Conservation (phyloP, 2,113 vertebrate species). For the Hassar affinis region DNA sequence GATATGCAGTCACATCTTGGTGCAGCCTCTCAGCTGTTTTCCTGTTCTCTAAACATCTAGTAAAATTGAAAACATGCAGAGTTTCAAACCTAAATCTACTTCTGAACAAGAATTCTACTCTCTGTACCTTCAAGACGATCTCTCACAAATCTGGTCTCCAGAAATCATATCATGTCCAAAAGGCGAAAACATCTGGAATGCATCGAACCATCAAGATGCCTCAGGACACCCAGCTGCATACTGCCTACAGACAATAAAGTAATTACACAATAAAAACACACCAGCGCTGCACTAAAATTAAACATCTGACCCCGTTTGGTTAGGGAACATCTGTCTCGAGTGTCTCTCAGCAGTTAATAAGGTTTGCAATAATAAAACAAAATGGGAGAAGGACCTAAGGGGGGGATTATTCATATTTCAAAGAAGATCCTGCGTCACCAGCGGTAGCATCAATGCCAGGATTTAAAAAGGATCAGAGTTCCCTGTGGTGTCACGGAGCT, state of each 20-base stretch:
- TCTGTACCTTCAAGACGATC: neutral
- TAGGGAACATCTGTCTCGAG: constrained; percentile 1
- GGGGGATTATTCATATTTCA: constrained; percentile 30
- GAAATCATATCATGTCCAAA: neutral
- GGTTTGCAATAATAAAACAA: constrained; percentile 29
- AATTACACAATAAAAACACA: neutral
- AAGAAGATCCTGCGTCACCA: constrained; percentile 47
- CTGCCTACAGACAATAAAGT: neutral
- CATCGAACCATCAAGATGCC: neutral
- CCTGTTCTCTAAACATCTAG: neutral
- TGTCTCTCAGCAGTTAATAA: constrained; percentile 32
- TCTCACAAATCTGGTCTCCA: neutral
- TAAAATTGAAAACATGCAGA: neutral
- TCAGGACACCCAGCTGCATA: neutral
- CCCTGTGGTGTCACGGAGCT: constrained; percentile 45
- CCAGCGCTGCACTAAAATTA: neutral
- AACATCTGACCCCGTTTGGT: constrained; percentile 3
- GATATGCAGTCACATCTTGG: neutral
- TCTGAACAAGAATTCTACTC: neutral
- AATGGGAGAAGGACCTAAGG: constrained; percentile 16
- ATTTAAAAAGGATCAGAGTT: constrained; percentile 54
- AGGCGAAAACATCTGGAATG: neutral
- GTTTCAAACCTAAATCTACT: no score
- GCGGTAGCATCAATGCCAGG: constrained; percentile 36
- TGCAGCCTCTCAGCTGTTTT: neutral